Percentiles rank a stretch among this genome's conserved stretches.
Evolutionary conservation across 1,140 invertebrate genomes (phyloP).

Genomic region (Trypoxylus dichotomus): DNA sequence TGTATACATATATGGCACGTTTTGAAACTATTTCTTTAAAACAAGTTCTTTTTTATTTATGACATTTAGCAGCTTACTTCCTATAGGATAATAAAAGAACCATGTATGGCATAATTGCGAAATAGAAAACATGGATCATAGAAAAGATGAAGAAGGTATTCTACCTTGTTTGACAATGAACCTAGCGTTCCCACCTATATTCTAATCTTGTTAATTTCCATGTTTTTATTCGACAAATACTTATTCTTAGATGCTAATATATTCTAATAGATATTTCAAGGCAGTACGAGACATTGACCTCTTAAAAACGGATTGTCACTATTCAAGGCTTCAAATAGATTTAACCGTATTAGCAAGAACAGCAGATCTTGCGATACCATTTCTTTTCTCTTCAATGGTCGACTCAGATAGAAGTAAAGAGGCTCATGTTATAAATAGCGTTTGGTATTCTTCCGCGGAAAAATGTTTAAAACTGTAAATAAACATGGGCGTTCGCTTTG

Average conservation of each 20-base stretch:
- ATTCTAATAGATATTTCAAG: background rate
- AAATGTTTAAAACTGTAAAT: background rate
- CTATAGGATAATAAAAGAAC: too few relatives aligned
- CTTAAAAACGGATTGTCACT: background rate
- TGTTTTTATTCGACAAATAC: background rate
- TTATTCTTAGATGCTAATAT: background rate
- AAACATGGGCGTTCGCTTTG: background rate
- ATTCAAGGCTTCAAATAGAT: background rate
- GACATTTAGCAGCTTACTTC: too few relatives aligned
- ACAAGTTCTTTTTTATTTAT: too few relatives aligned
- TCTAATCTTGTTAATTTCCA: background rate
- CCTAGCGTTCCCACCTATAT: too few relatives aligned
- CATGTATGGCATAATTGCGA: too few relatives aligned
- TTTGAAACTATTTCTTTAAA: too few relatives aligned
- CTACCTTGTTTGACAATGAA: too few relatives aligned
- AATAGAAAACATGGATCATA: too few relatives aligned
- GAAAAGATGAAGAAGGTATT: too few relatives aligned
- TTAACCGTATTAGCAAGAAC: background rate
- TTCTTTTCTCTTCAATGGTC: background rate
- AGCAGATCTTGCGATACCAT: background rate
- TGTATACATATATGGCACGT: too few relatives aligned
- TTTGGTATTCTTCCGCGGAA: background rate
- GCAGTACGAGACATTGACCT: background rate
- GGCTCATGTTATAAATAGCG: background rate
- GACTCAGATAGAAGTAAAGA: background rate